These are phyloP conservation scores for Cynoglossus semilaevis DNA, from an alignment of 2,113 vertebrate genomes.

Conservation along the genomic window DNA sequence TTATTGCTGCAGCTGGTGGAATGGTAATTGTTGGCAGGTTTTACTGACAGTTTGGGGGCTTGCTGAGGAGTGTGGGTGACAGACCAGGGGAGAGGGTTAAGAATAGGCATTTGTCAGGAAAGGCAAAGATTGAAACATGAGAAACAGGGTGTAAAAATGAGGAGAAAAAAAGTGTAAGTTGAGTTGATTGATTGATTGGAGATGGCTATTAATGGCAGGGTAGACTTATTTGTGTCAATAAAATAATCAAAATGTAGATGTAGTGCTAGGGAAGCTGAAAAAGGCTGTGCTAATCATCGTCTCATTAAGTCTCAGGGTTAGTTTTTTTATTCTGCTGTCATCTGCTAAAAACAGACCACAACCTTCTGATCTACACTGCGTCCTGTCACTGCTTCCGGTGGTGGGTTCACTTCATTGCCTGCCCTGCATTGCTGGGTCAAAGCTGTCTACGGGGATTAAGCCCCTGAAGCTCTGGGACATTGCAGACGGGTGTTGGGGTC, in stretches of 20 bases:
- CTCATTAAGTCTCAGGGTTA: conserved; percentile 31
- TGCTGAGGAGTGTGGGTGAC: conserved; percentile 26
- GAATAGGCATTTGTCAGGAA: conserved; percentile 17
- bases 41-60: conserved; percentile 50
- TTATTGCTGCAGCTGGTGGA: conserved; percentile 63
- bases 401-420: conserved; percentile 65
- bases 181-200: conserved; percentile 11
- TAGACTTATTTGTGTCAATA: conserved; percentile 9
- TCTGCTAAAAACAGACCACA: conserved; percentile 61
- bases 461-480: conserved; percentile 50
- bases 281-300: conserved; percentile 24
- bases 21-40: conserved; percentile 69
- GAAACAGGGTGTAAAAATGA: conserved; percentile 1
- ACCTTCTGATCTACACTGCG: conserved; percentile 66
- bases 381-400: conserved; percentile 52
- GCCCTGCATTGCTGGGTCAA: conserved; percentile 64
- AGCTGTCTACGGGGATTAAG: conserved; percentile 51
- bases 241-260: conserved; percentile 1
- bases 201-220: neutral
- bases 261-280: conserved; percentile 5
- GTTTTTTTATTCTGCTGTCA: conserved; percentile 29
- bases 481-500: conserved; percentile 58
- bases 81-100: conserved; percentile 13
- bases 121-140: conserved; percentile 18
- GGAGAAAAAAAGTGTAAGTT: neutral